Evolutionary conservation across 2,113 vertebrate genomes (phyloP), one percentile per base, ranked within the genome.

Genomic region (Hiodon tergisus): DNA sequence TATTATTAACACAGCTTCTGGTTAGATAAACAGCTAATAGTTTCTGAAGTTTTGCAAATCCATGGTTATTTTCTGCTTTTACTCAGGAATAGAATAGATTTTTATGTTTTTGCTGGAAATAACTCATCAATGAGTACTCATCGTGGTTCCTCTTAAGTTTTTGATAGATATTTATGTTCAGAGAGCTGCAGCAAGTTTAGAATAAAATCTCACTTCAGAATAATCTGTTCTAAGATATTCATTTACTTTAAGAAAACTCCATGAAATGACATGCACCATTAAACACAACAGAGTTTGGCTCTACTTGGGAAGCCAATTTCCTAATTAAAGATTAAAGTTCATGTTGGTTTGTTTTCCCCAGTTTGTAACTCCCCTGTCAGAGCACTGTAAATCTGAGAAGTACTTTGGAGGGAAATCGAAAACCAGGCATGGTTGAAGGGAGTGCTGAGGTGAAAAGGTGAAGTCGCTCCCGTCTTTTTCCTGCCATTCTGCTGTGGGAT

Each of bases 401-500:
- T 16, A 46, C 31, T 46, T 65, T 6, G 5, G 13, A 31, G 62
- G 62, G 16, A 65, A 47, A 17, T 9, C 6, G 62, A 63, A 5
- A 16, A 31, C 59, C 61, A 46, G 3, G 61, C 6, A n/a, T 46
- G 61, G 57, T 14, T 3, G n/a, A 55, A n/a, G 68, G 50, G 16
- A 9, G 8, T 16, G 54, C 52, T 54, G 17, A 5, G 2, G 51
- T 16, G n/a, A 9, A 47, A 31, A 59, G 31, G 69, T 58, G 11
- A 58, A 53, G 72, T 74, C 51, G 76, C 81, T 66, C 77, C 71
- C n/a, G 69, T 63, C 31, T 66, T 6, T 70, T 58, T 48, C 6
- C 73, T 16, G 75, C 62, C 47, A 80, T 76, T 62, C n/a, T 52
- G 51, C 51, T 65, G 17, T 61, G 63, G 70, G 13, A 50, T 54